A percentile compares a stretch with the other conserved stretches of the same genome.
Evolutionary conservation across 2,888 invertebrate species (phyloP).

Genomic region (Latrodectus hesperus): DNA sequence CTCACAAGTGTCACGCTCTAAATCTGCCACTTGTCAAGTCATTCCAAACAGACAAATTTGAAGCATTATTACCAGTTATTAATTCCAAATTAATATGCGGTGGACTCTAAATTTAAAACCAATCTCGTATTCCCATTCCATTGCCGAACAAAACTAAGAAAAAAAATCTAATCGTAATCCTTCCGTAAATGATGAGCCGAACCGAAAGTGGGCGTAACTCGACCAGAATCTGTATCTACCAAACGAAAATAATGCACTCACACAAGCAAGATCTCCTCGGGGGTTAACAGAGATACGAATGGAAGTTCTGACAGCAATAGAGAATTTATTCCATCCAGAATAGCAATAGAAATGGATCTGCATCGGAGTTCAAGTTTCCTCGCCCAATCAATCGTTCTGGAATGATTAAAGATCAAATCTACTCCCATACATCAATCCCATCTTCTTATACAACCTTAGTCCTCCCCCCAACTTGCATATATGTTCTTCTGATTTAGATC

Average conservation of each 20-base stretch:
- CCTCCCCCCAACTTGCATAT: neutral
- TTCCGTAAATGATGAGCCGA: constrained; percentile 16
- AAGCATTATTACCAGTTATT: too few relatives aligned
- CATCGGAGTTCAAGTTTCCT: constrained; percentile 17
- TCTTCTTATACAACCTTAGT: neutral
- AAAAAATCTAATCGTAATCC: neutral
- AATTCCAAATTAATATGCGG: too few relatives aligned
- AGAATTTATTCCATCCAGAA: constrained; percentile 45
- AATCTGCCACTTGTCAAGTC: too few relatives aligned
- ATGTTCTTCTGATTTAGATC: constrained; percentile 37
- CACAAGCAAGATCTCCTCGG: constrained; percentile 2
- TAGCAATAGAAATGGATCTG: constrained; percentile 50
- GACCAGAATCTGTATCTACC: neutral
- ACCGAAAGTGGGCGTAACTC: constrained; percentile 37
- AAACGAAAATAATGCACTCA: constrained; percentile 53
- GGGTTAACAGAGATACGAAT: constrained; percentile 41
- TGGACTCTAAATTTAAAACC: neutral
- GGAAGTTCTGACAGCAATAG: constrained; percentile 37
- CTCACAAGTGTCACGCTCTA: too few relatives aligned
- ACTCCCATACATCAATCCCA: constrained; percentile 10
- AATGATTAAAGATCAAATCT: constrained; percentile 17
- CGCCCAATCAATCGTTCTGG: constrained; percentile 15
- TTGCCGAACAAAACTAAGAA: neutral
- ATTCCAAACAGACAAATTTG: too few relatives aligned
- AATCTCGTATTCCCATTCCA: neutral